A percentile compares a stretch with the other conserved stretches of the same genome.
Conservation (phyloP, 64 coral and sea anemone genomes). For the Dendrophyllia cribrosa region DNA sequence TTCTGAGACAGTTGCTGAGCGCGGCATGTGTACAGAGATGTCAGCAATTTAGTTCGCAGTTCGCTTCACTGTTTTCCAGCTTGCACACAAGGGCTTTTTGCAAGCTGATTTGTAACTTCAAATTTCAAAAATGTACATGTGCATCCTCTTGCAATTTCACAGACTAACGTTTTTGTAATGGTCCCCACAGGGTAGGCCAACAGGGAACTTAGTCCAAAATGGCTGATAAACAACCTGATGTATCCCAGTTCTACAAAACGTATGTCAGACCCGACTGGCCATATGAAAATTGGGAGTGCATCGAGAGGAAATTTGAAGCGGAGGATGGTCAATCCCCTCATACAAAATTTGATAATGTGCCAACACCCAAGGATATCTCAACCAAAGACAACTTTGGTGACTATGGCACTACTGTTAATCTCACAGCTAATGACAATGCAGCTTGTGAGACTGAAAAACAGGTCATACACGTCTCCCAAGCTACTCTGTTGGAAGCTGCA, state of each 20-base stretch:
- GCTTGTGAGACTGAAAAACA: no score
- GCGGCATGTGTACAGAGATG: no score
- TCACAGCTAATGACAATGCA: not conserved
- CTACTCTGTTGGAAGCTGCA: not conserved
- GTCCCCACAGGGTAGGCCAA: not conserved
- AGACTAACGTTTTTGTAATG: not conserved
- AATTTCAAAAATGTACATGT: no score
- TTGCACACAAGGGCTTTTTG: no score
- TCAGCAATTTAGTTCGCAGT: no score
- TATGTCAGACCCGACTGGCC: constrained; percentile 17
- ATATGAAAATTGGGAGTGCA: constrained; percentile 20
- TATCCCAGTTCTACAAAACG: not conserved
- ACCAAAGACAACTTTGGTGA: not conserved
- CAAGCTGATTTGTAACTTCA: no score
- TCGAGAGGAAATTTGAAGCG: not conserved
- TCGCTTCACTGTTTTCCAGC: no score
- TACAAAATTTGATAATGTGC: not conserved
- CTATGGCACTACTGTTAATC: no score
- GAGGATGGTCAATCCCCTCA: not conserved
- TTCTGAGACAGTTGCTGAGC: no score
- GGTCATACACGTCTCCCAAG: not conserved
- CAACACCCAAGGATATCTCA: not conserved
- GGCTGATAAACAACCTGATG: not conserved
- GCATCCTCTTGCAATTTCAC: no score
- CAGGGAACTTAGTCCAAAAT: not conserved